Evolutionary conservation across 2,888 invertebrate species (phyloP), one percentile per base, ranked within the genome.

Genomic region (Ceratothoa steindachneri): DNA sequence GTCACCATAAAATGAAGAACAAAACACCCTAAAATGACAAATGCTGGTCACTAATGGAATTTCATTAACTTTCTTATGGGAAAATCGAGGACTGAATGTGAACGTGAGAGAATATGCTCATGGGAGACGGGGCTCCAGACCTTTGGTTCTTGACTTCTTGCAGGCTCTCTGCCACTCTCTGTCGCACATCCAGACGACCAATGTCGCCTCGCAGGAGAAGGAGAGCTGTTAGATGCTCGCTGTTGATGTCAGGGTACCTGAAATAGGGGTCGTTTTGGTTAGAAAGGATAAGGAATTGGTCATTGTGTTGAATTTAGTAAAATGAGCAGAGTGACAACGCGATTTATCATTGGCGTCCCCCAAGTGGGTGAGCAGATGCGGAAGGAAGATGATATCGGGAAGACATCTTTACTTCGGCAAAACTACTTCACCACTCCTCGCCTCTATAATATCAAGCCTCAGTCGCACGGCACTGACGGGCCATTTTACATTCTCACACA

Each of bases 121-220:
- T 82, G 75, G 69, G 80, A 67, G 71, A 81, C 70, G 53, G 79
- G 69, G 65, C 74, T 75, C 74, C 80, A 73, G 71, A 55, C 64
- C 73, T 52, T 64, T 79, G 74, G 70, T 73, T 80, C 72, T 68
- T 77, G 77, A 75, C 80, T 19, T 79, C 81, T 67, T 82, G 80
- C 81, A 91, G 87, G 68, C 91, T 89, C 83, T 91, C 91, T 67
- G 88, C 87, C 1, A 90, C 89, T 82, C 90, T 90, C 82, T 92
- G 91, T 76, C 89, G 89, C n/a, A 91, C 89, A 81, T 93, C 93
- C 51, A 91, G 89, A 77, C 91, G 89, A 68, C 92, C 89, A 80
- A 97, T 90, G 85, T 97, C 97, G 1, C 93, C 96, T 75, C 97
- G 88, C 80, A 95, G 88, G 83, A 90, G 89, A 81, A 97, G 87